phyloP scores from a whole-genome alignment of 2,888 invertebrate species.

The Temnothorax rugatulus region DNA sequence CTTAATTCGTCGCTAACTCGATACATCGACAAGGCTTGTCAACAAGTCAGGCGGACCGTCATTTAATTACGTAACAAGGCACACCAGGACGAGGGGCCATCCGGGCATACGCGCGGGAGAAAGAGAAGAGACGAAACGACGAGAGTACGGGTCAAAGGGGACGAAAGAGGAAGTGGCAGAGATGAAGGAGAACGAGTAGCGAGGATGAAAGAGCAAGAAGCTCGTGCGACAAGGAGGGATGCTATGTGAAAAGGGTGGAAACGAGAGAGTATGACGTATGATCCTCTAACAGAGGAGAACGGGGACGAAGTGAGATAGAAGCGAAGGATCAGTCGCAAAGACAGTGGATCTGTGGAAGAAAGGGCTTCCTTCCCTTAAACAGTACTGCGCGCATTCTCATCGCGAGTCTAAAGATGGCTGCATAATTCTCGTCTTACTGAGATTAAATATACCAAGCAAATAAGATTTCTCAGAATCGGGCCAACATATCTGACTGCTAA shows the following conservation, averaged over 20 bases:
- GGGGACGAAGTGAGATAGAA: not conserved
- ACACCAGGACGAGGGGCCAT: constrained; percentile 59
- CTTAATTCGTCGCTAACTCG: constrained; percentile 80
- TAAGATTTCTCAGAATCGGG: constrained; percentile 5
- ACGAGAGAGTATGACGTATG: constrained; percentile 6
- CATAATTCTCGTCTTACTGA: constrained; percentile 35
- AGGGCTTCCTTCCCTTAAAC: not conserved
- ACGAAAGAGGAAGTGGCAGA: constrained; percentile 63
- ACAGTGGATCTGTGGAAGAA: not conserved
- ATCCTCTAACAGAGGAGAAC: constrained; percentile 5
- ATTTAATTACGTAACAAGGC: constrained; percentile 83
- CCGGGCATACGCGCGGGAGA: constrained; percentile 6
- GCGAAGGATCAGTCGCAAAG: constrained; percentile 11
- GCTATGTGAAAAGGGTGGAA: not conserved
- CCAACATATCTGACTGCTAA: not conserved
- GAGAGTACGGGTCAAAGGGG: constrained; percentile 19
- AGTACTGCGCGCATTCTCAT: not conserved
- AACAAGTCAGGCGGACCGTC: constrained; percentile 80
- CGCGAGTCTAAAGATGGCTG: not conserved
- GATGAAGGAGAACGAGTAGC: constrained; percentile 39
- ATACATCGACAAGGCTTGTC: constrained; percentile 81
- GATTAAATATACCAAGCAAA: constrained; percentile 27
- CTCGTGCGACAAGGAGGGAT: constrained; percentile 14
- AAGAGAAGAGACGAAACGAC: constrained; percentile 36
- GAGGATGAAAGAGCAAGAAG: constrained; percentile 44